These are phyloP conservation scores for Lycophotia porphyrea DNA, from an alignment of 2,888 invertebrate species.

Conservation along the genomic window DNA sequence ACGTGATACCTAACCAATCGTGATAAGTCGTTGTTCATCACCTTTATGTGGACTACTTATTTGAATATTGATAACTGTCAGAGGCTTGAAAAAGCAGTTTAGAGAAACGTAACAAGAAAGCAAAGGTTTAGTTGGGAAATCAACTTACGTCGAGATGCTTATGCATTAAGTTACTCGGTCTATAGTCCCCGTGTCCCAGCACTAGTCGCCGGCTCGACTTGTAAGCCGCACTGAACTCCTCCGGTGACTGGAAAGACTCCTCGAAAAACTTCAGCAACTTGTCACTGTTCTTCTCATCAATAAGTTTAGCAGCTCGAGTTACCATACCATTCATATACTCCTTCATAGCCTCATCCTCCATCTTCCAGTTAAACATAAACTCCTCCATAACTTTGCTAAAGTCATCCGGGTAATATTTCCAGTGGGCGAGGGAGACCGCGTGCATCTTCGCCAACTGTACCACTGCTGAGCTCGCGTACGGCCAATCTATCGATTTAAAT, in stretches of 20 bases:
- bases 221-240: slow-evolving; percentile 55
- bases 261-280: slow-evolving; percentile 65
- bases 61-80: not conserved
- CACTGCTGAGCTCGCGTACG: slow-evolving; percentile 75
- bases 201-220: slow-evolving; percentile 63
- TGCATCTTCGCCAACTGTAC: slow-evolving; percentile 81
- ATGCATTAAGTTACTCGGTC: slow-evolving; percentile 74
- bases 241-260: not conserved
- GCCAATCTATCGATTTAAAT: slow-evolving; percentile 77
- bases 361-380: slow-evolving; percentile 56
- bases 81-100: no score
- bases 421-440: slow-evolving; percentile 78
- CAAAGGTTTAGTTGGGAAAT: not conserved
- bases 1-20: no score
- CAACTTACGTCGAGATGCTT: slow-evolving; percentile 57
- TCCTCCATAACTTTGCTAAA: slow-evolving; percentile 67
- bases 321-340: slow-evolving; percentile 38
- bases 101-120: not conserved
- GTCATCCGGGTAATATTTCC: slow-evolving; percentile 72
- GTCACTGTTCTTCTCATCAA: slow-evolving; percentile 68
- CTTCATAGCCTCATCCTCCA: slow-evolving; percentile 18
- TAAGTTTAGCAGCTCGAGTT: slow-evolving; percentile 51
- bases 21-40: no score
- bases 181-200: slow-evolving; percentile 77
- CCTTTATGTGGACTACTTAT: not conserved